phyloP scores from a whole-genome alignment of 2,888 invertebrate species.

The Argyra leucocephala region DNA sequence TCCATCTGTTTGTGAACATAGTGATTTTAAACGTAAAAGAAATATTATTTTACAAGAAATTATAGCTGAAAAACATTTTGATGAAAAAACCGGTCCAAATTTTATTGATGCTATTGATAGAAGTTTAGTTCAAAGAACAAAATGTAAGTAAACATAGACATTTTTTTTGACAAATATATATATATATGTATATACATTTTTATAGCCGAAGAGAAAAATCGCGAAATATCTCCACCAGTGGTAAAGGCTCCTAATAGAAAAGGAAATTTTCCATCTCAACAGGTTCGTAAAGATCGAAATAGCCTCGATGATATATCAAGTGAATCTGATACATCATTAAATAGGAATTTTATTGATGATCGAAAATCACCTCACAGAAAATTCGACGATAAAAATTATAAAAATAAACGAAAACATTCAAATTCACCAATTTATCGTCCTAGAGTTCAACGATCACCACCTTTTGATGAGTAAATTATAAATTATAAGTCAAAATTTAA shows the following conservation, averaged over 20 bases:
- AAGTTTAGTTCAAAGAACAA: constrained; percentile 31
- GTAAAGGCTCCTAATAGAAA: constrained; percentile 45
- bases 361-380: constrained; percentile 26
- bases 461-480: constrained; percentile 25
- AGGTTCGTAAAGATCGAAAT: constrained; percentile 21
- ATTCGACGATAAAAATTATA: constrained; percentile 26
- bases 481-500: constrained; percentile 13
- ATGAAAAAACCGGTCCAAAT: constrained; percentile 49
- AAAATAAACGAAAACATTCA: constrained; percentile 23
- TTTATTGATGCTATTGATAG: constrained; percentile 47
- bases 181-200: not conserved
- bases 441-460: constrained; percentile 32
- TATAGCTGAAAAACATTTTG: constrained; percentile 56
- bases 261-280: constrained; percentile 15
- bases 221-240: not conserved
- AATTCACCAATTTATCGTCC: constrained; percentile 30
- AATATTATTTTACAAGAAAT: constrained; percentile 54
- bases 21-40: constrained; percentile 59
- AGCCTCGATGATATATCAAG: constrained; percentile 31
- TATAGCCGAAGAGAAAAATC: constrained; percentile 24
- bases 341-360: constrained; percentile 28
- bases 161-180: not conserved
- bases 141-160: constrained; percentile 5
- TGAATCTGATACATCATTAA: constrained; percentile 33
- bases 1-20: constrained; percentile 57